Evolutionary conservation across 92 coral and sea anemone genomes (phyloP).

Genomic region (Zoanthus sansibaricus): DNA sequence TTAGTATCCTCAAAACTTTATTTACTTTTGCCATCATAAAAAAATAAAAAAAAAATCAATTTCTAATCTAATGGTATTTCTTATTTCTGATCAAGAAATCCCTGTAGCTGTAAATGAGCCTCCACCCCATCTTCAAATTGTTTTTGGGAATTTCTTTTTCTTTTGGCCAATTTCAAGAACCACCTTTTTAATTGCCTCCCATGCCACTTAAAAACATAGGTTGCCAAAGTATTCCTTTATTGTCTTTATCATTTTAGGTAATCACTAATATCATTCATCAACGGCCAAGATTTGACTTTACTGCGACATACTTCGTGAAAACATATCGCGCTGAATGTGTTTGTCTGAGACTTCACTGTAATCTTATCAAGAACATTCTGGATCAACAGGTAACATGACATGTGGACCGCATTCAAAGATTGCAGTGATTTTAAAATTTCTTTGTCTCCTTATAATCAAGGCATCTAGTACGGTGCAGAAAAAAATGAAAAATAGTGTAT

Average conservation of each 20-base stretch:
- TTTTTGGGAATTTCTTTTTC: too few species aligned
- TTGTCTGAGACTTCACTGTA: slow-evolving; percentile 87
- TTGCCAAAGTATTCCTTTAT: neutral
- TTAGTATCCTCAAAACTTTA: too few species aligned
- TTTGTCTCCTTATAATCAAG: neutral
- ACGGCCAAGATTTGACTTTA: slow-evolving; percentile 93
- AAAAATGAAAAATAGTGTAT: neutral
- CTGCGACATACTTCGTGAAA: slow-evolving; percentile 87
- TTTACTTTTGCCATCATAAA: too few species aligned
- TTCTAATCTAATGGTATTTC: too few species aligned
- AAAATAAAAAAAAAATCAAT: too few species aligned
- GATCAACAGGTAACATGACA: slow-evolving; percentile 83
- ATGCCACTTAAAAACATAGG: neutral
- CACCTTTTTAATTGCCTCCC: neutral
- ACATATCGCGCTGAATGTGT: slow-evolving; percentile 95
- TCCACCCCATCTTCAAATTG: too few species aligned
- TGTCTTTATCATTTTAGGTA: slow-evolving; percentile 56
- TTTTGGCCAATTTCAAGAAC: too few species aligned
- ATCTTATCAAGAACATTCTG: slow-evolving; percentile 84
- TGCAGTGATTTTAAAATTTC: too few species aligned
- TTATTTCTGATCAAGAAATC: too few species aligned
- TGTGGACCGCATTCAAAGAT: too few species aligned
- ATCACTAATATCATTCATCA: slow-evolving; percentile 80
- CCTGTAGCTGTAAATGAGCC: too few species aligned
- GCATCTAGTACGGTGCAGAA: neutral